Percentiles rank a stretch among this genome's conserved stretches.
Conservation (phyloP, 2,888 invertebrate genomes). For the Leptinotarsa peninsularis region DNA sequence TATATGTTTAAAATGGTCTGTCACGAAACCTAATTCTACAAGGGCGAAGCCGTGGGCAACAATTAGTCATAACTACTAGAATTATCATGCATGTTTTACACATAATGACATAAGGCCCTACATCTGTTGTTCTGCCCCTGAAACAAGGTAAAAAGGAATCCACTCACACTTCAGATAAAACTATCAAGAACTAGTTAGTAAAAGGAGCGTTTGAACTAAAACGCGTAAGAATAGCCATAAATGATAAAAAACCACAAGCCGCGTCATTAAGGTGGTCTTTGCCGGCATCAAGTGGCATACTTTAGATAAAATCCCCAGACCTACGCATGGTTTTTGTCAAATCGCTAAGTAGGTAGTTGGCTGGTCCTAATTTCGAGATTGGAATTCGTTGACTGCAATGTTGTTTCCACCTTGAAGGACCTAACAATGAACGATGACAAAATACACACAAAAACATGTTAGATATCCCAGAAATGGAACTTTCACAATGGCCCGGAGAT, state of each 20-base stretch:
- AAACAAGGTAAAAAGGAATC: slow-evolving; percentile 12
- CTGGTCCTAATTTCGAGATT: slow-evolving; percentile 9
- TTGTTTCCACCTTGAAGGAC: slow-evolving; percentile 17
- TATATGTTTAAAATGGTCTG: no score
- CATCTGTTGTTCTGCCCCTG: neutral
- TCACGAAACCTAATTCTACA: no score
- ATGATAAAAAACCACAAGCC: slow-evolving; percentile 42
- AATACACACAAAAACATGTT: slow-evolving; percentile 17
- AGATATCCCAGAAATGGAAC: slow-evolving; percentile 16
- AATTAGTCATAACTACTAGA: no score
- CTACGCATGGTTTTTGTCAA: slow-evolving; percentile 59
- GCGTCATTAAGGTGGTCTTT: slow-evolving; percentile 54
- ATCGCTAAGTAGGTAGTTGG: slow-evolving; percentile 55
- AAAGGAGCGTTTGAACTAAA: slow-evolving; percentile 23
- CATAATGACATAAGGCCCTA: neutral
- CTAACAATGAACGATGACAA: slow-evolving; percentile 8
- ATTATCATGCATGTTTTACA: neutral
- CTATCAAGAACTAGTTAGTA: slow-evolving; percentile 9
- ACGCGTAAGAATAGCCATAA: slow-evolving; percentile 32
- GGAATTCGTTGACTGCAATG: slow-evolving; percentile 10
- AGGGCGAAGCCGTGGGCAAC: no score
- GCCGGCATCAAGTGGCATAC: slow-evolving; percentile 53
- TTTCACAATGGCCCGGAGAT: slow-evolving; percentile 15
- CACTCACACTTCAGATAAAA: slow-evolving; percentile 19
- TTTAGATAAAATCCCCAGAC: slow-evolving; percentile 56